Evolutionary conservation across 2,113 vertebrate genomes (phyloP).

Genomic region (Saccopteryx bilineata): DNA sequence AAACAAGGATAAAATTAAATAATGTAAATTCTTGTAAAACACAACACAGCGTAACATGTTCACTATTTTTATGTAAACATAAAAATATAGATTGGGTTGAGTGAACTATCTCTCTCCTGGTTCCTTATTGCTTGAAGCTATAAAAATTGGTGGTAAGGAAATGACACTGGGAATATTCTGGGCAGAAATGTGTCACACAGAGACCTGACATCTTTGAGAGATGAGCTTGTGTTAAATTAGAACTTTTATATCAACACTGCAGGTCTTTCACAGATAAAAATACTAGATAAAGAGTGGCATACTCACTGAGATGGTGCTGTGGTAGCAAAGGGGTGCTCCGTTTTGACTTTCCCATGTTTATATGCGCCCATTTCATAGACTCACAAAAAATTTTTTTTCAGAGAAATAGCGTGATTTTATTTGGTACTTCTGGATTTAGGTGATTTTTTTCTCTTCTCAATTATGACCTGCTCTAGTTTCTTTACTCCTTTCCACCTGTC

Average conservation of each 20-base stretch:
- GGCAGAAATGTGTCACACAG: not conserved
- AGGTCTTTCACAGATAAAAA: conserved; percentile 21
- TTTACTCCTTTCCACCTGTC: not conserved
- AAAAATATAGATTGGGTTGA: not conserved
- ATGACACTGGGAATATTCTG: not conserved
- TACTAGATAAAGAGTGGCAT: not conserved
- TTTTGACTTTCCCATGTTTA: not conserved
- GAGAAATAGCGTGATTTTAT: not conserved
- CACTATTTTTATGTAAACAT: not conserved
- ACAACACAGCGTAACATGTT: not conserved
- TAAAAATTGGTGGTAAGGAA: not conserved
- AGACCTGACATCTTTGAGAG: not conserved
- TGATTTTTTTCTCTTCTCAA: not conserved
- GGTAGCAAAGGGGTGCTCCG: not conserved
- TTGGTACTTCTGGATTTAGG: not conserved
- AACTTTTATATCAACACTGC: not conserved
- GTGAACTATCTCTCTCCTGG: not conserved
- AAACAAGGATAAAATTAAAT: not conserved
- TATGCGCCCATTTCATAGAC: not conserved
- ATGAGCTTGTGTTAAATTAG: not conserved
- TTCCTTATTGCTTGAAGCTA: not conserved
- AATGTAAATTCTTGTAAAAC: not conserved
- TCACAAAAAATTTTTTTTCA: not conserved
- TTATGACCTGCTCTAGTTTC: not conserved
- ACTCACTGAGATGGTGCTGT: not conserved